These are phyloP conservation scores for Neosalanx taihuensis DNA, from an alignment of 2,797 vertebrate species.

Conservation along the genomic window DNA sequence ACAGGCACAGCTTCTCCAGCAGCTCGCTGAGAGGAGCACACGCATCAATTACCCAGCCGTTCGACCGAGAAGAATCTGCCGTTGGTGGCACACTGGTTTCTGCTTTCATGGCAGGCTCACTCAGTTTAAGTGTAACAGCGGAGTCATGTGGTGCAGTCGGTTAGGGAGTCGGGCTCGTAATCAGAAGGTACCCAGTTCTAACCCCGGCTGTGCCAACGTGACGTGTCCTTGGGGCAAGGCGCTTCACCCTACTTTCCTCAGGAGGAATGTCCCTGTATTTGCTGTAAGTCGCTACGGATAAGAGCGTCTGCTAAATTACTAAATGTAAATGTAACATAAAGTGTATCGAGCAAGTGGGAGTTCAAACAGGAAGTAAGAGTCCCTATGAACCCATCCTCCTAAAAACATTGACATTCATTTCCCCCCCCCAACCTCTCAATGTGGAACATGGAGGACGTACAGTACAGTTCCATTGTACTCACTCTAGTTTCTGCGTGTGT, in stretches of 20 bases:
- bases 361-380: not conserved
- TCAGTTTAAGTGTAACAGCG: not conserved
- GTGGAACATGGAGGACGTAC: not conserved
- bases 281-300: too few species aligned
- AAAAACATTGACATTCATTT: constrained; percentile 12
- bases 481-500: constrained; percentile 90
- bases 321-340: not conserved
- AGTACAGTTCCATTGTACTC: constrained; percentile 60
- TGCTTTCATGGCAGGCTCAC: not conserved
- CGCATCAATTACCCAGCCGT: not conserved
- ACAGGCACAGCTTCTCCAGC: constrained; percentile 91
- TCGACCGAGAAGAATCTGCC: not conserved
- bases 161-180: too few species aligned
- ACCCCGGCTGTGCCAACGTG: too few species aligned
- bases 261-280: too few species aligned
- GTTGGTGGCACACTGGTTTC: not conserved
- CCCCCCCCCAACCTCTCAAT: not conserved
- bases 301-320: too few species aligned
- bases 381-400: constrained; percentile 8
- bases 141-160: too few species aligned
- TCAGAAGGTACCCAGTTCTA: too few species aligned
- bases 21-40: constrained; percentile 79
- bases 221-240: too few species aligned
- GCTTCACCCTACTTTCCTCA: too few species aligned
- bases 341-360: not conserved